A percentile compares a stretch with the other conserved stretches of the same genome.
These are phyloP conservation scores for Hypolimnas misippus DNA, from an alignment of 2,888 invertebrate species.

Conservation along the genomic window DNA sequence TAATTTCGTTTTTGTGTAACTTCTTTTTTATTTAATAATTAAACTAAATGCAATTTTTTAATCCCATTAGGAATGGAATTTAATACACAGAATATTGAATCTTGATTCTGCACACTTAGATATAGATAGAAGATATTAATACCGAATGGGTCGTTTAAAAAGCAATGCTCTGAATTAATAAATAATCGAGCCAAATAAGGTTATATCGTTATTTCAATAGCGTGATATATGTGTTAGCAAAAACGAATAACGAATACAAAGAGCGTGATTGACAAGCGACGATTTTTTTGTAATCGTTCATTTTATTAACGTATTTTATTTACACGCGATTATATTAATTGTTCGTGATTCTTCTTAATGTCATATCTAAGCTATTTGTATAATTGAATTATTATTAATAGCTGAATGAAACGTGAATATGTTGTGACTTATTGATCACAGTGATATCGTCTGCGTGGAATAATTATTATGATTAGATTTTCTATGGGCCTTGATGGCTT, in stretches of 20 bases:
- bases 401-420: background rate
- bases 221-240: constrained; percentile 6
- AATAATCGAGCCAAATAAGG: constrained; percentile 2
- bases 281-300: constrained; percentile 13
- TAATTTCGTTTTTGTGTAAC: too few relatives aligned
- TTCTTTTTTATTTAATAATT: too few relatives aligned
- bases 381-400: constrained; percentile 14
- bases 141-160: background rate
- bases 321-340: constrained; percentile 15
- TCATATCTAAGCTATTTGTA: constrained; percentile 2
- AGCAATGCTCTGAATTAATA: background rate
- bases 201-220: background rate
- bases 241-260: constrained; percentile 10
- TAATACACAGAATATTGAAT: too few relatives aligned
- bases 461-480: too few relatives aligned
- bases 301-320: constrained; percentile 22
- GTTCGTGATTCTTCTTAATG: constrained; percentile 2
- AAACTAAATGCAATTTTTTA: too few relatives aligned
- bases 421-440: background rate
- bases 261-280: constrained; percentile 20
- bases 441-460: background rate
- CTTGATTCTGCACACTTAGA: too few relatives aligned
- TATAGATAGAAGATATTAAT: too few relatives aligned
- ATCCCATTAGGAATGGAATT: too few relatives aligned
- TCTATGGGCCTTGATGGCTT: too few relatives aligned